These are phyloP conservation scores for Loxodonta africana DNA, from an alignment of 2,113 vertebrate genomes.

Conservation along the genomic window DNA sequence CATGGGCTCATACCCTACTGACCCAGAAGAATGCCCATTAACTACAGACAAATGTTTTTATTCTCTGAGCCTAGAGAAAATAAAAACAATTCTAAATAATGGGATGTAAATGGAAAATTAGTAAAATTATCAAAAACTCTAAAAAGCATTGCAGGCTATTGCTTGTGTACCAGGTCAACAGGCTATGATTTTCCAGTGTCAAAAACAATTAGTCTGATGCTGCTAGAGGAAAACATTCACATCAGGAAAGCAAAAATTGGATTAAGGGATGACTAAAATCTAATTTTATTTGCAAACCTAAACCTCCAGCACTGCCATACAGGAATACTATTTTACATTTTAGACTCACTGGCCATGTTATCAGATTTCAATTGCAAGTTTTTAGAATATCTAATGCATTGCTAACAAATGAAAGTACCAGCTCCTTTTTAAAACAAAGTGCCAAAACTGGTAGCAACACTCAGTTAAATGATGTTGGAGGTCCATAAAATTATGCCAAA, in stretches of 20 bases:
- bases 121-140: conserved; percentile 28
- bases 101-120: conserved; percentile 58
- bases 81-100: conserved; percentile 6
- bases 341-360: background rate
- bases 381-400: no score
- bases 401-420: no score
- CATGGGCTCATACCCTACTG: background rate
- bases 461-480: no score
- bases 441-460: no score
- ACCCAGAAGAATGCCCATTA: background rate
- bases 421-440: no score
- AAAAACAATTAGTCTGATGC: conserved; percentile 61
- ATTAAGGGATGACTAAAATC: conserved; percentile 61
- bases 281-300: conserved; percentile 57
- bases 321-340: background rate
- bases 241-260: conserved; percentile 65
- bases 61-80: conserved; percentile 42
- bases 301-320: conserved; percentile 6
- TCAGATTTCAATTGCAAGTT: no score
- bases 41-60: background rate
- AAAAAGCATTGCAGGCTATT: conserved; percentile 63
- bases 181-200: conserved; percentile 45
- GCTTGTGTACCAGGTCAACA: background rate
- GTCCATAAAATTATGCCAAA: no score
- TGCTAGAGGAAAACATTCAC: conserved; percentile 21